These are phyloP conservation scores for Rhabdophis nuchalis DNA, from an alignment of 2,797 vertebrate species.

Conservation along the genomic window DNA sequence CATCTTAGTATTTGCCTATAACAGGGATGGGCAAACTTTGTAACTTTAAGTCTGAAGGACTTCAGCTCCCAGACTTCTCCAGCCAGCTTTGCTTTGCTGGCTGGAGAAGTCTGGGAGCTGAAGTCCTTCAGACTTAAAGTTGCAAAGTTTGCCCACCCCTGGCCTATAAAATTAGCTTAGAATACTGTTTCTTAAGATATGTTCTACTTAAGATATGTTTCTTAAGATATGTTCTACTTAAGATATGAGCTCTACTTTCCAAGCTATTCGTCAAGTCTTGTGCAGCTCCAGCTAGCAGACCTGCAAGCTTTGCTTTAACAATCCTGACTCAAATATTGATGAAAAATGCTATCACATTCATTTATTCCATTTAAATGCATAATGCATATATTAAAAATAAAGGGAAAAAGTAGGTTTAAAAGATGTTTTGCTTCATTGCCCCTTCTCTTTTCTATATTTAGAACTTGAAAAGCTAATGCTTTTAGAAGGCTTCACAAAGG, in stretches of 20 bases:
- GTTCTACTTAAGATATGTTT: no score
- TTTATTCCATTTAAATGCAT: not conserved
- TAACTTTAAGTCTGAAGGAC: no score
- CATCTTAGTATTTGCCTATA: not conserved
- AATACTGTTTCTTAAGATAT: not conserved
- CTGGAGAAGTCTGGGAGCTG: no score
- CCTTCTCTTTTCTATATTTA: not conserved
- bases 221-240: not conserved
- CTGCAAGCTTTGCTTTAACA: not conserved
- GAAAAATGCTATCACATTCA: not conserved
- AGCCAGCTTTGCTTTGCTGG: no score
- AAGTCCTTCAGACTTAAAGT: no score
- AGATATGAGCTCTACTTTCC: not conserved
- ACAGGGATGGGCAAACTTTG: no score
- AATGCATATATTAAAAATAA: not conserved
- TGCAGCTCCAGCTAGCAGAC: not conserved
- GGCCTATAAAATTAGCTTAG: not conserved
- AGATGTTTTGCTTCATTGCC: not conserved
- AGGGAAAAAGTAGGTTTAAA: not conserved
- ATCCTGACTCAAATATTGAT: not conserved
- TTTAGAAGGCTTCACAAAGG: not conserved
- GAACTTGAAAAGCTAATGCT: not conserved
- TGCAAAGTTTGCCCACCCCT: no score
- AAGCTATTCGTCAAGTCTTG: not conserved
- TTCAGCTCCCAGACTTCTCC: no score